Conservation (phyloP, 2,797 vertebrate genomes). For the Macrochelys suwanniensis region DNA sequence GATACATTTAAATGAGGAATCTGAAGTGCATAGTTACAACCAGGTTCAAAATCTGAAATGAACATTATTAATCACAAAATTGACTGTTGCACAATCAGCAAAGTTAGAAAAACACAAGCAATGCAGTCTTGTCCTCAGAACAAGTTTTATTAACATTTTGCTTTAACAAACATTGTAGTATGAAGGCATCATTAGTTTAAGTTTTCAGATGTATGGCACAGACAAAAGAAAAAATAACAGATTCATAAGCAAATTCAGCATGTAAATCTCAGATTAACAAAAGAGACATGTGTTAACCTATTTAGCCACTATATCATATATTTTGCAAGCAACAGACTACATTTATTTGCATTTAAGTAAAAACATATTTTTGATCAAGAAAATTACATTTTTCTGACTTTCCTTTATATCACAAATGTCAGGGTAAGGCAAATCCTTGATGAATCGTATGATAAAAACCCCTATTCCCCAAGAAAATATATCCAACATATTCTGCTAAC, state of each 20-base stretch:
- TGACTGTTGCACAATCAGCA: accelerated
- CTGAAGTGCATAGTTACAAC: accelerated
- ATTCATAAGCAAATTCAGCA: conserved; percentile 77
- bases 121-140: conserved; percentile 63
- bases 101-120: background rate
- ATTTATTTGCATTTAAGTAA: conserved; percentile 84
- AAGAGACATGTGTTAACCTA: conserved; percentile 82
- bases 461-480: conserved; percentile 87
- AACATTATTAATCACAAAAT: background rate
- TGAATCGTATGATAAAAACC: conserved; percentile 87
- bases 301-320: conserved; percentile 80
- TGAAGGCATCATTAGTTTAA: conserved; percentile 92
- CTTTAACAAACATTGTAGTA: conserved; percentile 92
- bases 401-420: conserved; percentile 86
- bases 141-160: conserved; percentile 81
- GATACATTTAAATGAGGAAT: background rate
- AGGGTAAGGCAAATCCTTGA: conserved; percentile 94
- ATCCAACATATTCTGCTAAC: conserved; percentile 84
- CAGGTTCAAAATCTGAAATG: background rate
- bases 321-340: conserved; percentile 88
- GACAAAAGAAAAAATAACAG: conserved; percentile 84
- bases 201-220: conserved; percentile 87
- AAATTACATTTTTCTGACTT: conserved; percentile 79
- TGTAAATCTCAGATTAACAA: conserved; percentile 79
- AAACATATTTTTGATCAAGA: conserved; percentile 81